Evolutionary conservation across 2,888 invertebrate species (phyloP).

Genomic region (Therioaphis trifolii): DNA sequence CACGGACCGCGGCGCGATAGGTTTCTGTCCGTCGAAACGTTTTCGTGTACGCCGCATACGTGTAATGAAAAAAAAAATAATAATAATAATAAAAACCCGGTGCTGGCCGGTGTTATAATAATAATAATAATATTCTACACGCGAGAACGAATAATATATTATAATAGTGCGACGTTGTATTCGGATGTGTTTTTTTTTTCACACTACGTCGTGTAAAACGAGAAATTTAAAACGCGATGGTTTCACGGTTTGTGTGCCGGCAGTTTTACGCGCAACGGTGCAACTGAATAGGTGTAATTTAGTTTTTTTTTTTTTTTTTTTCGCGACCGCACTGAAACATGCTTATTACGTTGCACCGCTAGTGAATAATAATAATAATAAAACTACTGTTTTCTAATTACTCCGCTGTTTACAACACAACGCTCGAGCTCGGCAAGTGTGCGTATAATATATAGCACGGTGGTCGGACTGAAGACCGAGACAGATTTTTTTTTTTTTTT

Average conservation of each 20-base stretch:
- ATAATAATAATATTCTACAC: background rate
- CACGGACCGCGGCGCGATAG: too few relatives aligned
- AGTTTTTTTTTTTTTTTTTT: conserved; percentile 18
- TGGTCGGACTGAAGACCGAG: background rate
- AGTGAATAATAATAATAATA: conserved; percentile 23
- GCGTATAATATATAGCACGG: too few relatives aligned
- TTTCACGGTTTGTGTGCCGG: conserved; percentile 36
- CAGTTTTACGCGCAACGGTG: conserved; percentile 32
- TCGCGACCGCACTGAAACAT: conserved; percentile 35
- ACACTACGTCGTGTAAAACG: conserved; percentile 9
- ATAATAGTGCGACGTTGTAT: background rate
- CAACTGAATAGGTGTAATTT: conserved; percentile 45
- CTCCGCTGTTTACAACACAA: conserved; percentile 21
- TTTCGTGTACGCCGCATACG: background rate
- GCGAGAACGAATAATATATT: background rate
- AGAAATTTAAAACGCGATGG: conserved; percentile 16
- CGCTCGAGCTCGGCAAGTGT: background rate
- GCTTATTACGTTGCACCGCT: conserved; percentile 16
- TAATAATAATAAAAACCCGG: background rate
- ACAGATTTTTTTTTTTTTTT: background rate
- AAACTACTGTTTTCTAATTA: conserved; percentile 65
- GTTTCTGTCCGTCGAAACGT: background rate
- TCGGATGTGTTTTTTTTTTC: background rate
- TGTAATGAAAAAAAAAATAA: background rate
- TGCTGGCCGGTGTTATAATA: background rate